Evolutionary conservation across 2,113 vertebrate species (phyloP).

Genomic region (Megalops atlanticus): DNA sequence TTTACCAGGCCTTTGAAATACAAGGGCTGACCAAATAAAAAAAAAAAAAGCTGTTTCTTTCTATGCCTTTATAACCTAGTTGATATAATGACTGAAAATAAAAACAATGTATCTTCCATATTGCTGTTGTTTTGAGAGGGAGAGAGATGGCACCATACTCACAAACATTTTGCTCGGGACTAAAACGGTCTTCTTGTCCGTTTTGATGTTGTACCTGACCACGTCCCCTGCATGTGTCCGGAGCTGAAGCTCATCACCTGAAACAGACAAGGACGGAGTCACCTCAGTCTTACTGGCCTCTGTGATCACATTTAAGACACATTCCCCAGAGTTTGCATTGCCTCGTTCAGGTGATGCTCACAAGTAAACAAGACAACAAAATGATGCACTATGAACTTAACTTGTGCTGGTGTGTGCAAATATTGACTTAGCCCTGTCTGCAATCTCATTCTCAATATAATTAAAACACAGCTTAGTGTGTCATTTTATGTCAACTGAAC

Average conservation of each 20-base stretch:
- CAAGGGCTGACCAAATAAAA: background rate
- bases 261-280: slow-evolving; percentile 37
- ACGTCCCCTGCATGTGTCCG: slow-evolving; percentile 84
- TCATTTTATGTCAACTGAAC: no score
- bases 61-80: background rate
- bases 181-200: slow-evolving; percentile 77
- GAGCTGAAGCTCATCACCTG: slow-evolving; percentile 90
- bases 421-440: no score
- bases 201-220: slow-evolving; percentile 82
- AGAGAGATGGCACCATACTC: slow-evolving; percentile 66
- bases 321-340: no score
- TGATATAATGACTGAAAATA: background rate
- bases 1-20: background rate
- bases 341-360: no score
- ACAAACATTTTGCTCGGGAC: slow-evolving; percentile 96
- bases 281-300: no score
- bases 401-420: no score
- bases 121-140: no score
- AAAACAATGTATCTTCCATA: background rate
- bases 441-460: no score
- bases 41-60: background rate
- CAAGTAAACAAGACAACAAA: no score
- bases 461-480: no score
- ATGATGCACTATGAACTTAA: no score
- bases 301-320: no score